Evolutionary conservation across 2,113 vertebrate genomes (phyloP), one percentile per base, ranked within the genome.

Genomic region (Peromyscus maniculatus): DNA sequence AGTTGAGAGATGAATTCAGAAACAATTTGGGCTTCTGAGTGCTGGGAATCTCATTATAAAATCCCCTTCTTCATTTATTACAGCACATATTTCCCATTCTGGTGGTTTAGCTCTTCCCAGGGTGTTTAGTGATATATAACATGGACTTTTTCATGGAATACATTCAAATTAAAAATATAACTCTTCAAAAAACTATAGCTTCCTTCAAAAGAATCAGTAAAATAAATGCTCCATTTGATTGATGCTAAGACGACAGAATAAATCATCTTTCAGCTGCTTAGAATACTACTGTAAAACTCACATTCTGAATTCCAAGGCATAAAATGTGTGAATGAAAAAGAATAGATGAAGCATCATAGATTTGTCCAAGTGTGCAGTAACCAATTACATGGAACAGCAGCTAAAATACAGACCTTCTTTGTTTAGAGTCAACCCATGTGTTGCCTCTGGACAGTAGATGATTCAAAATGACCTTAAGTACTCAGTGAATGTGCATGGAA

Each of bases 171-270:
- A 79, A 87, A 74, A 83, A 19, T 28, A 91, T 52, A 71, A 52
- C 28, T 64, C 66, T 74, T 71, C 36, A 36, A 71, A 88, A 84
- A 31, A 52, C 52, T 67, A 69, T 55, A 72, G n/a, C 21, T 64
- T 75, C 71, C 69, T 92, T 92, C 19, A 91, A 91, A 97, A 91
- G 33, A 84, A 94, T 83, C 46, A 49, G 26, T 39, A 72, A 86
- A 92, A 62, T 57, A n/a, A 72, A 39, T 69, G 31, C 16, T 97
- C 33, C 10, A 49, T 89, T 89, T 94, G 49, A 94, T 43, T 55
- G 66, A n/a, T 49, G 69, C 11, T 46, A 39, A 94, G 67, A 92
- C 78, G 78, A 92, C 55, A 69, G 57, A 91, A 72, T 31, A 83
- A 95, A 95, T 90, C n/a, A 33, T 75, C 43, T 82, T 80, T 82